Percentiles rank a stretch among this genome's conserved stretches.
These are phyloP conservation scores for Sparidentex hasta DNA, from an alignment of 2,797 vertebrate genomes.

Conservation along the genomic window DNA sequence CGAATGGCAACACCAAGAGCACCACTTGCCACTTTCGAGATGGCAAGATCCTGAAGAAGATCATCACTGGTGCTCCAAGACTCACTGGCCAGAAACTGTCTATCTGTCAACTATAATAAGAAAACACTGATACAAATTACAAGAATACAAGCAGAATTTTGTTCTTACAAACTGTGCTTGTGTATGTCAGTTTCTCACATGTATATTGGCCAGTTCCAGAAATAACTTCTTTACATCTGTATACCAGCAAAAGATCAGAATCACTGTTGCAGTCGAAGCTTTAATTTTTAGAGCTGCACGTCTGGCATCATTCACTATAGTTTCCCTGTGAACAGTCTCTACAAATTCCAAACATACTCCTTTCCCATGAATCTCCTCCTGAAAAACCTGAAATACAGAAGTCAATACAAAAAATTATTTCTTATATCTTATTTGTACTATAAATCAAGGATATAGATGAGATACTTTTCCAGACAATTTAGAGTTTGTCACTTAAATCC, in stretches of 20 bases:
- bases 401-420: background rate
- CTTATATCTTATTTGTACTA: too few species aligned
- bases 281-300: conserved; percentile 67
- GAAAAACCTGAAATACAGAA: conserved; percentile 62
- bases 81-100: conserved; percentile 84
- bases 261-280: conserved; percentile 71
- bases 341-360: conserved; percentile 80
- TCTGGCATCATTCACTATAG: conserved; percentile 62
- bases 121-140: too few species aligned
- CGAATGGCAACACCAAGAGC: conserved; percentile 82
- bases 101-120: conserved; percentile 67
- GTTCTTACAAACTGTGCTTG: background rate
- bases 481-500: background rate
- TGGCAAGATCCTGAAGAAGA: conserved; percentile 67
- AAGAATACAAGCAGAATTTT: too few species aligned
- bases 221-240: conserved; percentile 69
- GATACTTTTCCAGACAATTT: background rate
- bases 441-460: background rate
- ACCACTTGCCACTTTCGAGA: conserved; percentile 72
- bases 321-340: conserved; percentile 64
- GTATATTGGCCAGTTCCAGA: conserved; percentile 72
- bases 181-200: conserved; percentile 60
- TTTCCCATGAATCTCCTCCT: conserved; percentile 66
- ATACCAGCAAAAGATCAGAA: conserved; percentile 80
- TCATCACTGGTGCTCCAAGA: conserved; percentile 82